Conservation (phyloP, 2,888 invertebrate genomes). For the Cylloceria caligata region DNA sequence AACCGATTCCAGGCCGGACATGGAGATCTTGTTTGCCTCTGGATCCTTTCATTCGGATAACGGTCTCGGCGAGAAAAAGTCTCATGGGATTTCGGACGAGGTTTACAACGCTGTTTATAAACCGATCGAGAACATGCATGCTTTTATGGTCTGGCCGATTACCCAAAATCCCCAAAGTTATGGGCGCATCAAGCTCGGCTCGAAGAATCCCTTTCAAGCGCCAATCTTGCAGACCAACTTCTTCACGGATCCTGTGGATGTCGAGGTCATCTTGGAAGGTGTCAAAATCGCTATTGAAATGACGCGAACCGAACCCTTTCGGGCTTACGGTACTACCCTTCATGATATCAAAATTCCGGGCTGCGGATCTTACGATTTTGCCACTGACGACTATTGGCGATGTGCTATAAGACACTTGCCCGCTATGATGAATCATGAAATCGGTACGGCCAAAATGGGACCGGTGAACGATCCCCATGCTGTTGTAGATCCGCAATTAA, state of each 20-base stretch:
- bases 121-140: slow-evolving; percentile 83
- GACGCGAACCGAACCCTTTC: slow-evolving; percentile 84
- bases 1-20: slow-evolving; percentile 78
- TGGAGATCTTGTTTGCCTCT: slow-evolving; percentile 85
- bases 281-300: slow-evolving; percentile 87
- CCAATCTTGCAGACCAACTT: slow-evolving; percentile 93
- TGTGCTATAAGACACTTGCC: slow-evolving; percentile 88
- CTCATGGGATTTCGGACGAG: slow-evolving; percentile 81
- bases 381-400: slow-evolving; percentile 88
- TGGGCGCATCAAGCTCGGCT: slow-evolving; percentile 88
- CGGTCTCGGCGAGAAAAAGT: slow-evolving; percentile 80
- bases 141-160: slow-evolving; percentile 88
- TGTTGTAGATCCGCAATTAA: slow-evolving; percentile 86
- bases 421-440: slow-evolving; percentile 88
- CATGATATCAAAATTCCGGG: slow-evolving; percentile 85
- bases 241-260: slow-evolving; percentile 87
- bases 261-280: slow-evolving; percentile 83
- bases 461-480: slow-evolving; percentile 85
- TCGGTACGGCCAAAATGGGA: slow-evolving; percentile 87
- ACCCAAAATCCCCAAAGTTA: slow-evolving; percentile 90
- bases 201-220: slow-evolving; percentile 89
- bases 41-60: slow-evolving; percentile 85
- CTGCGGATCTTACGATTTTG: slow-evolving; percentile 85
- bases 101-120: slow-evolving; percentile 83
- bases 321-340: slow-evolving; percentile 83